A percentile compares a stretch with the other conserved stretches of the same genome.
Evolutionary conservation across 2,888 invertebrate genomes (phyloP).

Genomic region (Xylota sylvarum): DNA sequence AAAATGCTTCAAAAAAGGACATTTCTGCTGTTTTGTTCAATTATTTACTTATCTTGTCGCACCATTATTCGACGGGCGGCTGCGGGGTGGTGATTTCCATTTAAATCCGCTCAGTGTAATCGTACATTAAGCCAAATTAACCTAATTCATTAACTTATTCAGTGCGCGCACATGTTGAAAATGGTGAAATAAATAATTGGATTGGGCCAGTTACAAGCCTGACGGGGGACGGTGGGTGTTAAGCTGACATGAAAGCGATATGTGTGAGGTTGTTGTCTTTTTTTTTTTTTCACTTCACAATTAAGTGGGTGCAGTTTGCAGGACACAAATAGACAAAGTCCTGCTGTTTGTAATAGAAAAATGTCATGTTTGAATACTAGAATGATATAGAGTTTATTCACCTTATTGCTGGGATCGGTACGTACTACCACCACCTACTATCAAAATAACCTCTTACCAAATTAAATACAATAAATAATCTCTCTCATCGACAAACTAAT

Average conservation of each 20-base stretch:
- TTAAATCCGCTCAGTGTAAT: constrained; percentile 72
- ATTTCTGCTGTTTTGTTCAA: constrained; percentile 65
- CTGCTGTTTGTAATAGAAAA: not conserved
- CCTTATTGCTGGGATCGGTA: not conserved
- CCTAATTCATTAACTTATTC: constrained; percentile 74
- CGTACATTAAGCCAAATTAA: constrained; percentile 74
- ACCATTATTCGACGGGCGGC: constrained; percentile 32
- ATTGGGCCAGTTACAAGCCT: constrained; percentile 10
- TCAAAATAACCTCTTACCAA: not conserved
- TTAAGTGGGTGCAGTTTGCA: not conserved
- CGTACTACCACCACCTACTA: too few species aligned
- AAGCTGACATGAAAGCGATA: not conserved
- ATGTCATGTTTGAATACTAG: not conserved
- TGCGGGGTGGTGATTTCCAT: constrained; percentile 4
- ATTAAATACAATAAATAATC: not conserved
- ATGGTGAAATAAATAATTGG: constrained; percentile 69
- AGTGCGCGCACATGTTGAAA: constrained; percentile 34
- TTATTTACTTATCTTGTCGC: constrained; percentile 74
- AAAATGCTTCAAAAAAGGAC: not conserved
- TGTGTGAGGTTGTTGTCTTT: not conserved
- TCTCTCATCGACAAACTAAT: not conserved
- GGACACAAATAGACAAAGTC: not conserved
- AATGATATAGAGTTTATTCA: not conserved
- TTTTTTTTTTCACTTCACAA: not conserved
- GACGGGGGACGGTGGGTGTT: not conserved